These are phyloP conservation scores for Chelon labrosus DNA, from an alignment of 2,797 vertebrate genomes.

Conservation along the genomic window DNA sequence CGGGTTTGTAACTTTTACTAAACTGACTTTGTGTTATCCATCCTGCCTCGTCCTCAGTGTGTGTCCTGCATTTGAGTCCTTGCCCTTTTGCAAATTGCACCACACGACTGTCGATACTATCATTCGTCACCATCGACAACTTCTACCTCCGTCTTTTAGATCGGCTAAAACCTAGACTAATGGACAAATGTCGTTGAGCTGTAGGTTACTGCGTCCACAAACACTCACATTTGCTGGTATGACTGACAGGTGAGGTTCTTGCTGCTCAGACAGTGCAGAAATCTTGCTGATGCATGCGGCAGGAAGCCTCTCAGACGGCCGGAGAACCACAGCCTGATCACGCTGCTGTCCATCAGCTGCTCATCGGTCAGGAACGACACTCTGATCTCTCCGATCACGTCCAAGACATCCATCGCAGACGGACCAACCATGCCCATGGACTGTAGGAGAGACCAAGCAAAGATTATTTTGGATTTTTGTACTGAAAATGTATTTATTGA, in stretches of 20 bases:
- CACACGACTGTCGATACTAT: no score
- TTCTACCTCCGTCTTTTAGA: no score
- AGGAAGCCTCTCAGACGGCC: constrained; percentile 67
- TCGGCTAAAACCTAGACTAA: no score
- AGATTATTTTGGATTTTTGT: not conserved
- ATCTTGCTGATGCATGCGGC: constrained; percentile 59
- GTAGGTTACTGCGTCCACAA: not conserved
- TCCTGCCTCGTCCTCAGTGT: no score
- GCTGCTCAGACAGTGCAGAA: constrained; percentile 74
- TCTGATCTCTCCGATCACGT: constrained; percentile 76
- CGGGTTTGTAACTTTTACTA: no score
- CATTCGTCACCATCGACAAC: no score
- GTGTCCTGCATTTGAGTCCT: no score
- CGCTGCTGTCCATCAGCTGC: constrained; percentile 62
- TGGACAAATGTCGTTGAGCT: not conserved
- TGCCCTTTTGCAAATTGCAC: no score
- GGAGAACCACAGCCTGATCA: constrained; percentile 71
- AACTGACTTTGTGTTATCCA: no score
- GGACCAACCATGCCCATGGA: constrained; percentile 11
- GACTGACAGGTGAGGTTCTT: constrained; percentile 80
- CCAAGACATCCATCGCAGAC: constrained; percentile 63
- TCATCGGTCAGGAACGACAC: constrained; percentile 66
- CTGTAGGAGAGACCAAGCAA: constrained; percentile 53
- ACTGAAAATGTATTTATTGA: no score
- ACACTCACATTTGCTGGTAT: constrained; percentile 80